Conservation (phyloP, 2,113 vertebrate species). For the Anolis carolinensis region DNA sequence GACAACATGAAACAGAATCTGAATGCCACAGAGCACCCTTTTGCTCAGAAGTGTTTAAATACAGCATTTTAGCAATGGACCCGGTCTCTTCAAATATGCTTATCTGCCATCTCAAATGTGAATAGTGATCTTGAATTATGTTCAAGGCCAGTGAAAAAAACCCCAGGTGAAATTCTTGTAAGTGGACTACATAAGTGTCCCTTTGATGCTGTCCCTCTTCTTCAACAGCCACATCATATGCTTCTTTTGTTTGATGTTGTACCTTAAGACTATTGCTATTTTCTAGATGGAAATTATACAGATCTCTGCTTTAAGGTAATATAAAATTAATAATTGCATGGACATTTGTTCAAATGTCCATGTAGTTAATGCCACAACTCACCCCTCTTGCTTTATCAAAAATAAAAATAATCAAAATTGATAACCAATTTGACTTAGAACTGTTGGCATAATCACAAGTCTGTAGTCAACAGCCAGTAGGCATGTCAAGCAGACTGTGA, state of each 20-base stretch:
- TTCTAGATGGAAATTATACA: background rate
- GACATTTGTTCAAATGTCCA: background rate
- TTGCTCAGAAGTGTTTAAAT: slow-evolving; percentile 37
- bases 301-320: background rate
- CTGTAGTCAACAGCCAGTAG: slow-evolving; percentile 31
- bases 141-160: slow-evolving; percentile 14
- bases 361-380: background rate
- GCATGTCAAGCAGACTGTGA: slow-evolving; percentile 53
- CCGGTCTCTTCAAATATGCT: background rate
- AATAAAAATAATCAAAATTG: background rate
- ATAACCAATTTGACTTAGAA: background rate
- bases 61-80: background rate
- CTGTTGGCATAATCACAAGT: slow-evolving; percentile 4
- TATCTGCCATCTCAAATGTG: slow-evolving; percentile 12
- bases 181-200: slow-evolving; percentile 38
- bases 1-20: slow-evolving; percentile 51
- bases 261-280: slow-evolving; percentile 51
- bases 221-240: background rate
- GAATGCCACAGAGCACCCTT: slow-evolving; percentile 44
- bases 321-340: background rate
- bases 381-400: background rate
- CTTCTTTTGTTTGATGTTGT: slow-evolving; percentile 45
- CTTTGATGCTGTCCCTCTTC: slow-evolving; percentile 45
- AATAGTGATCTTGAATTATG: background rate
- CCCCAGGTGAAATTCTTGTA: slow-evolving; percentile 48